phyloP scores from a whole-genome alignment of 1,140 invertebrate species.

The Stegodyphus dumicola region DNA sequence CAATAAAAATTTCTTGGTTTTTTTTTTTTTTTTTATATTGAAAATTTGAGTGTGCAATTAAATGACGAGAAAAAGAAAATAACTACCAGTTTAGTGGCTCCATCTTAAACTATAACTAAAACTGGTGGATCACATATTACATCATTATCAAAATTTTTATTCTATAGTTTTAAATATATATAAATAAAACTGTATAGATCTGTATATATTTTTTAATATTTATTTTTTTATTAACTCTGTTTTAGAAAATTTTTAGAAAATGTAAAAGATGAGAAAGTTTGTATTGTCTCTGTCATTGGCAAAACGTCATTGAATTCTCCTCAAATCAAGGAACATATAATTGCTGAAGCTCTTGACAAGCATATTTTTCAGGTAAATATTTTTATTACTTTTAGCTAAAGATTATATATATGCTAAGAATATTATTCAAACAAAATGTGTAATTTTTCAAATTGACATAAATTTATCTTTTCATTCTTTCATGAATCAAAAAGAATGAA shows the following conservation, averaged over 20 bases:
- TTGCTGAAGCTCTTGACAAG: slow-evolving; percentile 71
- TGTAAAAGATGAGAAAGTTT: slow-evolving; percentile 68
- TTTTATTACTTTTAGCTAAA: slow-evolving; percentile 63
- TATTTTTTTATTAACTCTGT: slow-evolving; percentile 1
- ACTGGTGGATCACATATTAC: no score
- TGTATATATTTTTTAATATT: neutral
- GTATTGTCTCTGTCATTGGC: slow-evolving; percentile 78
- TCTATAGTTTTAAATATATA: no score
- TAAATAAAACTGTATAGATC: no score
- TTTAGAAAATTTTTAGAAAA: slow-evolving; percentile 38
- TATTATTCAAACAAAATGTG: neutral
- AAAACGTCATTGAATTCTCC: slow-evolving; percentile 73
- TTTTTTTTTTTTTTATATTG: no score
- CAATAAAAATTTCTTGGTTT: no score
- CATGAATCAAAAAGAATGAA: neutral
- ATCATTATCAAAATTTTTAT: no score
- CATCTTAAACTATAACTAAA: no score
- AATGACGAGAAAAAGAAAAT: no score
- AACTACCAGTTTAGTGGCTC: no score
- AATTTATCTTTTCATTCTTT: slow-evolving; percentile 56
- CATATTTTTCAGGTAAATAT: slow-evolving; percentile 70
- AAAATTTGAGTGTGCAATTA: no score
- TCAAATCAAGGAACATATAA: slow-evolving; percentile 74
- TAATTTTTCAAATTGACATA: slow-evolving; percentile 28
- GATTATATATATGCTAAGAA: neutral